Evolutionary conservation across 2,888 invertebrate genomes (phyloP).

Genomic region (Phlogophora meticulosa): DNA sequence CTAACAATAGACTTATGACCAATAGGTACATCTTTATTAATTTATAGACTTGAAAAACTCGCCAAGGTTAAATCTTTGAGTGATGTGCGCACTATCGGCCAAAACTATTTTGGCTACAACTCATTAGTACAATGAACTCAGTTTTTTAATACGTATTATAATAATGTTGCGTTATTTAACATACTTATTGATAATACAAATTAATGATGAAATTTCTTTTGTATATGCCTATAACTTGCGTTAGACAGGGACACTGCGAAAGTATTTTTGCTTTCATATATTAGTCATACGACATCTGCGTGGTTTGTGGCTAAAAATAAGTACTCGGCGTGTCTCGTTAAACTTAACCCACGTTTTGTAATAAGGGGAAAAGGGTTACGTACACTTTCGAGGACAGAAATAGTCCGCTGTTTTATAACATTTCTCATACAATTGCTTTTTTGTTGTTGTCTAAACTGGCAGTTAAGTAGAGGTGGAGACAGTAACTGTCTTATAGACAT

Average conservation of each 20-base stretch:
- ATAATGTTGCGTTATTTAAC: conserved; percentile 9
- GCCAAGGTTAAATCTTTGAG: conserved; percentile 40
- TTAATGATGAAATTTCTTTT: not conserved
- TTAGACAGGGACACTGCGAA: conserved; percentile 25
- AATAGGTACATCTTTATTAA: not conserved
- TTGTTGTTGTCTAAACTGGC: not conserved
- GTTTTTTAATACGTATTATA: conserved; percentile 19
- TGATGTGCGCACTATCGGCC: conserved; percentile 41
- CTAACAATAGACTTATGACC: not conserved
- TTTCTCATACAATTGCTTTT: not conserved
- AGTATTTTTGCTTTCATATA: conserved; percentile 27
- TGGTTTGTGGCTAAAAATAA: conserved; percentile 35
- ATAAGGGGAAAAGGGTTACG: conserved; percentile 1
- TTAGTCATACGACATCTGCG: conserved; percentile 38
- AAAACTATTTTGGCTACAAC: conserved; percentile 47
- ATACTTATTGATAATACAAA: not conserved
- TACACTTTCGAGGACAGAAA: not conserved
- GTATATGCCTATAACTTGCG: not conserved
- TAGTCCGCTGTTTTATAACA: not conserved
- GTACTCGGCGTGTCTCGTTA: conserved; percentile 26
- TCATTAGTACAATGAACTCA: conserved; percentile 40
- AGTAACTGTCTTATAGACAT: no score
- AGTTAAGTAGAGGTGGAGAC: no score
- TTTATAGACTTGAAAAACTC: conserved; percentile 20
- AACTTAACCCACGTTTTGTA: conserved; percentile 34